Conservation (phyloP, 2,113 vertebrate species). For the Sylvia atricapilla region DNA sequence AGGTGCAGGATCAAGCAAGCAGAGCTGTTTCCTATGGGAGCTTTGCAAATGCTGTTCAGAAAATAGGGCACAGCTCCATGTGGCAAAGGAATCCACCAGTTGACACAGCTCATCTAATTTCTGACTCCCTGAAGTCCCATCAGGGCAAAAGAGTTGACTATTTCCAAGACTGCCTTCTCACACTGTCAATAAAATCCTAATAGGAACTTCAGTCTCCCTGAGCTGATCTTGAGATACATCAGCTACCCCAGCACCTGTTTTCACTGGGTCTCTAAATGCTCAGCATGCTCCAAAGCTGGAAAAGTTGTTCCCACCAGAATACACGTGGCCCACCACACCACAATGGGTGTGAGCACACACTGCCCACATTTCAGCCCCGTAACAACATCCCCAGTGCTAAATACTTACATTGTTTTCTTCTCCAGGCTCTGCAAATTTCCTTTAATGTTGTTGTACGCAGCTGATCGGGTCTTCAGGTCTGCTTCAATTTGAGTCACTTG, state of each 20-base stretch:
- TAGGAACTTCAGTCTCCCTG: background rate
- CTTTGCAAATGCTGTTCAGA: background rate
- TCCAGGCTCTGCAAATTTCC: constrained; percentile 80
- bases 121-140: background rate
- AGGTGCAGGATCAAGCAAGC: background rate
- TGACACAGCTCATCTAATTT: background rate
- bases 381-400: background rate
- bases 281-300: background rate
- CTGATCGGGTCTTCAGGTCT: constrained; percentile 83
- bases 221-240: background rate
- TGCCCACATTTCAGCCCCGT: background rate
- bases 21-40: background rate
- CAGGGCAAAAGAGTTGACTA: background rate
- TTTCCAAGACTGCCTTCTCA: background rate
- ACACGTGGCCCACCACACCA: background rate
- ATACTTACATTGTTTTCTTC: constrained; percentile 81
- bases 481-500: constrained; percentile 88
- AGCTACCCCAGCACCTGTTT: background rate
- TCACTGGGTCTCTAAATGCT: background rate
- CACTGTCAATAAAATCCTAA: background rate
- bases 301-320: background rate
- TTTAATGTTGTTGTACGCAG: constrained; percentile 82
- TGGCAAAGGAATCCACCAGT: background rate
- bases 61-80: background rate
- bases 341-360: background rate